phyloP scores from a whole-genome alignment of 2,797 vertebrate species.

The Telmatherina bonti region DNA sequence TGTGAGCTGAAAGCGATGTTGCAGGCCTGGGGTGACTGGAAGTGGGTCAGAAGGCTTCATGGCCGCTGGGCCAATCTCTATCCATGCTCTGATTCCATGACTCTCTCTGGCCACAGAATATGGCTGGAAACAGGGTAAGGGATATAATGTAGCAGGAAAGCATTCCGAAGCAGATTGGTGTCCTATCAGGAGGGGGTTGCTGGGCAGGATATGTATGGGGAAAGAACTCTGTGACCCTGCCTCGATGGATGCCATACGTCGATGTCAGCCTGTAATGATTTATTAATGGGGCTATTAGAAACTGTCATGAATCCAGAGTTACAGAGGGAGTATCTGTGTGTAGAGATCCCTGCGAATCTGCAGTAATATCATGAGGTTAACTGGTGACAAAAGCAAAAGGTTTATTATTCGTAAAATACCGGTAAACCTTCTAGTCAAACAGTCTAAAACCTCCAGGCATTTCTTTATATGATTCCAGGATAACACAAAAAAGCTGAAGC shows the following conservation, averaged over 20 bases:
- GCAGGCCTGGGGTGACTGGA: constrained; percentile 21
- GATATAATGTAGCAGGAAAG: constrained; percentile 28
- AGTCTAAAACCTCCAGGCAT: no score
- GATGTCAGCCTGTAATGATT: constrained; percentile 62
- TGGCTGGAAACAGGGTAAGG: constrained; percentile 55
- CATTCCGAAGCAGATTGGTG: constrained; percentile 38
- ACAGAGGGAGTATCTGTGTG: constrained; percentile 21
- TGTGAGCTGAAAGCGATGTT: not conserved
- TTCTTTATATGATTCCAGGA: no score
- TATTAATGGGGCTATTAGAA: constrained; percentile 70
- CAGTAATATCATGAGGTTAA: constrained; percentile 4
- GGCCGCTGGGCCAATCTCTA: constrained; percentile 27
- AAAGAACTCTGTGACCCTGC: constrained; percentile 56
- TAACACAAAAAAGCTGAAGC: no score
- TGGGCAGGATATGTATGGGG: constrained; percentile 33
- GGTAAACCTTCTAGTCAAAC: no score
- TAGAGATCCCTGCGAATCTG: not conserved
- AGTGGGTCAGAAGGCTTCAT: constrained; percentile 50
- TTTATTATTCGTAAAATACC: constrained; percentile 6
- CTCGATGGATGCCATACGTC: constrained; percentile 32
- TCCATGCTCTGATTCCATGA: constrained; percentile 36
- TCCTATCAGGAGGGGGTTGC: constrained; percentile 25
- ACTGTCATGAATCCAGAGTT: constrained; percentile 41
- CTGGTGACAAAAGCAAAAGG: not conserved
- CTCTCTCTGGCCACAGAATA: constrained; percentile 9